These are phyloP conservation scores for Rhynchotus rufescens DNA, from an alignment of 2,797 vertebrate species.

Conservation along the genomic window DNA sequence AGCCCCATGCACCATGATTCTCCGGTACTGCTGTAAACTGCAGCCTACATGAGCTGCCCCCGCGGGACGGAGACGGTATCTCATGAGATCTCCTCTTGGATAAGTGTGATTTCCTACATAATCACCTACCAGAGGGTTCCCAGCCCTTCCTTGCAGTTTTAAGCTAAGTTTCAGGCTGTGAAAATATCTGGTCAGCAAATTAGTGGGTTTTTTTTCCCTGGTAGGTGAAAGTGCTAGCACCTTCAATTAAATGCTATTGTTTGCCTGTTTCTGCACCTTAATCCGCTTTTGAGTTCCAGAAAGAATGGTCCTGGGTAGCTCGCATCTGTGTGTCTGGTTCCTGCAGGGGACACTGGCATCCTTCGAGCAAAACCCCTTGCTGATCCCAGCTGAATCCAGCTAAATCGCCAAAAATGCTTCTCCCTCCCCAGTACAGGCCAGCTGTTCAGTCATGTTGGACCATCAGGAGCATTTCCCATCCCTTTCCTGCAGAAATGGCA, in stretches of 20 bases:
- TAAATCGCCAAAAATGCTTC: neutral
- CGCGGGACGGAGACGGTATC: neutral
- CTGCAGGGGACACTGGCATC: neutral
- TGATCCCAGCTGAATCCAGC: neutral
- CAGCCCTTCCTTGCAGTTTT: neutral
- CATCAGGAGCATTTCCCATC: neutral
- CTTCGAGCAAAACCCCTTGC: neutral
- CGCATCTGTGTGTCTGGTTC: neutral
- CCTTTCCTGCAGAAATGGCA: neutral
- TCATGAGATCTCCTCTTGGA: neutral
- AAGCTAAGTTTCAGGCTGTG: neutral
- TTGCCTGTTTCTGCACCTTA: neutral
- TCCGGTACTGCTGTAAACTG: neutral
- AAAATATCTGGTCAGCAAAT: neutral
- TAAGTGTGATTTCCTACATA: neutral
- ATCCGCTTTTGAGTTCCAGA: neutral
- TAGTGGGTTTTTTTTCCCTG: too few species aligned
- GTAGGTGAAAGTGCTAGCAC: neutral
- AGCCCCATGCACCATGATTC: neutral
- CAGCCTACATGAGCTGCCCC: neutral
- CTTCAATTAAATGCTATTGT: neutral
- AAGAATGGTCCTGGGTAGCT: neutral
- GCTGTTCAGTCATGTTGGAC: neutral
- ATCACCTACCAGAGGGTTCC: neutral
- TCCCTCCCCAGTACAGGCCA: neutral